These are phyloP conservation scores for Neoitamus cyanurus DNA, from an alignment of 2,888 invertebrate genomes.

Conservation along the genomic window DNA sequence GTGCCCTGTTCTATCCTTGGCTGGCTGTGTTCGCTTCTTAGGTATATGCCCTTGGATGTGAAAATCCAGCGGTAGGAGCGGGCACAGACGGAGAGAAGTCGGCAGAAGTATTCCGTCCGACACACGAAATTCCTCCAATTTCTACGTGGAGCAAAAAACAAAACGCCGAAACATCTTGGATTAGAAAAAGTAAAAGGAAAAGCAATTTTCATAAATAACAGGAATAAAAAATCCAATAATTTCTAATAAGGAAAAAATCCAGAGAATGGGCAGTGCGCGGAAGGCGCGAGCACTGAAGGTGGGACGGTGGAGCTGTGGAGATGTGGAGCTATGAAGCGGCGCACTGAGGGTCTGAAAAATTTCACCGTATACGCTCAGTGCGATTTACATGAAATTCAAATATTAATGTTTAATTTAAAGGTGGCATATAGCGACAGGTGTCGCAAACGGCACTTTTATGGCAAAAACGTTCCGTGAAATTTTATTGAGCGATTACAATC, in stretches of 20 bases:
- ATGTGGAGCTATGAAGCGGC: neutral
- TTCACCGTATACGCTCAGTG: neutral
- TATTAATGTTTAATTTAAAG: slow-evolving; percentile 34
- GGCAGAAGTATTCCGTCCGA: too few species aligned
- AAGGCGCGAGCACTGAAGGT: neutral
- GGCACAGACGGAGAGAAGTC: neutral
- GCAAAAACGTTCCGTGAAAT: slow-evolving; percentile 33
- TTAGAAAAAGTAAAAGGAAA: slow-evolving; percentile 35
- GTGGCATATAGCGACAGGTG: slow-evolving; percentile 45
- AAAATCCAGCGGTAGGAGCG: neutral
- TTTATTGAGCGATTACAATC: slow-evolving; percentile 40
- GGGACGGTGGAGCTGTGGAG: neutral
- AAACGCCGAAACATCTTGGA: slow-evolving; percentile 26
- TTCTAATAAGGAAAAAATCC: slow-evolving; percentile 36
- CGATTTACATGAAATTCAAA: slow-evolving; percentile 43
- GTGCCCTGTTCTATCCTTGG: neutral
- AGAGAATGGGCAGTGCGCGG: neutral
- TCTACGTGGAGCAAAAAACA: neutral
- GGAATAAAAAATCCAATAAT: slow-evolving; percentile 44
- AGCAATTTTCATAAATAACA: slow-evolving; percentile 45
- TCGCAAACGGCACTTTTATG: slow-evolving; percentile 44
- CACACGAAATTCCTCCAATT: slow-evolving; percentile 10
- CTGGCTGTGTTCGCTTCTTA: neutral
- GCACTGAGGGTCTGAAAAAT: neutral
- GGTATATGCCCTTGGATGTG: neutral